A percentile compares a stretch with the other conserved stretches of the same genome.
phyloP scores from a whole-genome alignment of 2,888 invertebrate species.

The Branchellion lobata region DNA sequence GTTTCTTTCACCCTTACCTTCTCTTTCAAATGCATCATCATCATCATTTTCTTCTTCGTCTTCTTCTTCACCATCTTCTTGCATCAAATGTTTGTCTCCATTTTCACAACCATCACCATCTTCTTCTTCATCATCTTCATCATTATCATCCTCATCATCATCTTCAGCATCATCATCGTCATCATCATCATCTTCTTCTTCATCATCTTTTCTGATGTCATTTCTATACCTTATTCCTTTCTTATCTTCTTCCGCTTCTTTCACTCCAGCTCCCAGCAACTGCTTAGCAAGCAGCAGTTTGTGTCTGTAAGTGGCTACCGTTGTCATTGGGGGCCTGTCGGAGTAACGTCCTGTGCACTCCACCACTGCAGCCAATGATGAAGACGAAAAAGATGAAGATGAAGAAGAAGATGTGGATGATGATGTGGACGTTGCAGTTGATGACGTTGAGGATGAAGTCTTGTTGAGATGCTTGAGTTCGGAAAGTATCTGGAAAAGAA shows the following conservation, averaged over 20 bases:
- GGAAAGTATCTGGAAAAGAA: no score
- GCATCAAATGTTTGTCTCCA: neutral
- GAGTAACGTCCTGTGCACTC: no score
- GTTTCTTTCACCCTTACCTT: neutral
- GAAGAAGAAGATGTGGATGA: no score
- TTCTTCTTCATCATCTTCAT: neutral
- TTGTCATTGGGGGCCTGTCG: neutral
- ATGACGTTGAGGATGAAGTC: no score
- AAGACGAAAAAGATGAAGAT: no score
- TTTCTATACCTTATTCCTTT: neutral
- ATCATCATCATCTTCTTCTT: conserved; percentile 1
- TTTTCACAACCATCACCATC: neutral
- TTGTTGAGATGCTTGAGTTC: no score
- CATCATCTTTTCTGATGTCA: neutral
- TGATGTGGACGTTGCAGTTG: no score
- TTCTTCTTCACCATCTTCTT: neutral
- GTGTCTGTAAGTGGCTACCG: neutral
- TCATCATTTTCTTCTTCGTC: neutral
- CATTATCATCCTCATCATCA: neutral
- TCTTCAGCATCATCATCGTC: neutral
- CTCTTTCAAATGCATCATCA: neutral
- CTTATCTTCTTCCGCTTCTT: neutral
- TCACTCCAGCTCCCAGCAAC: neutral
- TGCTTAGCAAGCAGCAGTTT: conserved; percentile 5
- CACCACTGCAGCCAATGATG: no score